Conservation (phyloP, 2,888 invertebrate species). For the Hedychridium roseum region DNA sequence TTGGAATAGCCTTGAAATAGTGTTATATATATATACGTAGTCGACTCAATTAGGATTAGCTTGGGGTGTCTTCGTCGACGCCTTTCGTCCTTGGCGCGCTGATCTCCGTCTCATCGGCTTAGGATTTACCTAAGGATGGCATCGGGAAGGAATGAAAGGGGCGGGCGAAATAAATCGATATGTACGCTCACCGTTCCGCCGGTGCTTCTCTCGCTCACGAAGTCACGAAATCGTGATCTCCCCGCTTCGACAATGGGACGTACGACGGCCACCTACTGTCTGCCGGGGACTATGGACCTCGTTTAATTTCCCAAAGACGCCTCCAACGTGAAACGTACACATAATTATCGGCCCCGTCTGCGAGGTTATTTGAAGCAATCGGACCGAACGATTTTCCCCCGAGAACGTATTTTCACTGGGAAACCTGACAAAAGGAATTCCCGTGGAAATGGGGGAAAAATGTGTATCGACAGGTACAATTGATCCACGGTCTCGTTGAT, state of each 20-base stretch:
- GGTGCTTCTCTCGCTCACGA: constrained; percentile 25
- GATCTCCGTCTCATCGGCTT: constrained; percentile 55
- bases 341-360: no score
- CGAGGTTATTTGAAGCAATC: no score
- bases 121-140: constrained; percentile 54
- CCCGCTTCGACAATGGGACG: constrained; percentile 34
- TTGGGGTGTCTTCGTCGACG: constrained; percentile 40
- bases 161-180: constrained; percentile 23
- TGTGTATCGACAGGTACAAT: neutral
- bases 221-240: constrained; percentile 45
- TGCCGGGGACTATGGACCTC: no score
- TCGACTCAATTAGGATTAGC: constrained; percentile 59
- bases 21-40: no score
- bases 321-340: no score
- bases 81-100: constrained; percentile 45
- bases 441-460: neutral
- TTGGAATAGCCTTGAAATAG: no score
- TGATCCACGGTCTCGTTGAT: neutral
- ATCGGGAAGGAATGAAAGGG: constrained; percentile 19
- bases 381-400: neutral
- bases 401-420: neutral
- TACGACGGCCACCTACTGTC: constrained; percentile 37
- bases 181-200: constrained; percentile 40
- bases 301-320: constrained; percentile 8
- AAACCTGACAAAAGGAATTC: no score